Base-by-base conservation (phyloP, 2,113 vertebrate species). In the Patagioenas fasciata region DNA sequence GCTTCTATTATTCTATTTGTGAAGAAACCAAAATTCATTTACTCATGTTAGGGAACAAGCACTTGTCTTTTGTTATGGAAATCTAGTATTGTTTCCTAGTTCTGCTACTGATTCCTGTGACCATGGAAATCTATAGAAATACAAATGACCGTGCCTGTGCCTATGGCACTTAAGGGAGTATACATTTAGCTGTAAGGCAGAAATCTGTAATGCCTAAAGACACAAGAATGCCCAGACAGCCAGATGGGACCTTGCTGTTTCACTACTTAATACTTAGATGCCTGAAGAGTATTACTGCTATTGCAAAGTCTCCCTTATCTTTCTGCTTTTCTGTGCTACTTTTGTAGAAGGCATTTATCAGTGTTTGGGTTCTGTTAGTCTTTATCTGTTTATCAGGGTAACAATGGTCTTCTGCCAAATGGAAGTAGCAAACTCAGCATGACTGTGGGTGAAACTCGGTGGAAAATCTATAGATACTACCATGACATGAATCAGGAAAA, bases 41-140 rank as follows among this genome's bases (percentile, higher is more conserved):
- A 77, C 60, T 94, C 40, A 34, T 48, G 48, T 73, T 84, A 74
- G 65, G 24, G 78, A 92, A 90, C 64, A 85, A 91, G 75, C 3
- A 2, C 6, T 80, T 80, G 44, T 38, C 88, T 86, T 96, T 96
- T 91, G 57, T 96, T 75, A 97, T 94, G 91, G 74, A 95, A 95
- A 96, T 96, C n/a, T 77, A 61, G 50, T 47, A 94, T 93, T 94
- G 82, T 96, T 94, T 85, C 66, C 62, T 20, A 88, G n/a, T 57
- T 88, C 62, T 91, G 70, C 73, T 78, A n/a, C 51, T 32, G 67
- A 89, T 91, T 93, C 91, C 48, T 81, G 92, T 82, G 91, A 70
- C 83, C 83, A 86, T 72, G 73, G 83, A 89, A 83, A 95, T 88
- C 90, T 83, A 65, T 9, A 90, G 85, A 96, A 94, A 93, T 40